Evolutionary conservation across 2,113 vertebrate species (phyloP).

Genomic region (Aleadryas rufinucha): DNA sequence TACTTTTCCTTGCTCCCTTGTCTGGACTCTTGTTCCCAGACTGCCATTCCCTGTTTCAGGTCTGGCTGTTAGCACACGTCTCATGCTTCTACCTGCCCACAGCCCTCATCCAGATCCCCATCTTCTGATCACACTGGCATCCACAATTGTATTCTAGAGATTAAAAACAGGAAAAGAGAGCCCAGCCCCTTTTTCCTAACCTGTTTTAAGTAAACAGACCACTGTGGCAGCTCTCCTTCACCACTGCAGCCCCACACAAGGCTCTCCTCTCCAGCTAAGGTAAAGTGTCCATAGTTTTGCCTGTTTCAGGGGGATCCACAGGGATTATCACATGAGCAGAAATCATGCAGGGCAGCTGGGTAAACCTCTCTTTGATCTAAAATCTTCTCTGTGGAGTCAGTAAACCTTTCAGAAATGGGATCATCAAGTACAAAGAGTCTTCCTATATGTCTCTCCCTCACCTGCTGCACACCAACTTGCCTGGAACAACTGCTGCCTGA

Average conservation of each 20-base stretch:
- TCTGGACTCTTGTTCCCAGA: not conserved
- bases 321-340: not conserved
- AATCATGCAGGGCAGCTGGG: not conserved
- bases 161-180: not conserved
- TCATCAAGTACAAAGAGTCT: not conserved
- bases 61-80: not conserved
- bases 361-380: not conserved
- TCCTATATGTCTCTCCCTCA: not conserved
- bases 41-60: not conserved
- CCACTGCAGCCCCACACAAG: not conserved
- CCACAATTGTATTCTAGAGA: not conserved
- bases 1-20: not conserved
- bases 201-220: not conserved
- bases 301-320: not conserved
- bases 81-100: accelerated
- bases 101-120: not conserved
- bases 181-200: not conserved
- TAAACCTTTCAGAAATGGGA: not conserved
- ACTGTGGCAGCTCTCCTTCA: not conserved
- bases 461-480: not conserved
- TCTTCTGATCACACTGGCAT: not conserved
- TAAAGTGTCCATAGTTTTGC: not conserved
- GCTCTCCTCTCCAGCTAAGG: not conserved
- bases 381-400: not conserved
- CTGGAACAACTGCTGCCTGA: not conserved